Conservation (phyloP, 2,113 vertebrate genomes). For the Scalopus aquaticus region DNA sequence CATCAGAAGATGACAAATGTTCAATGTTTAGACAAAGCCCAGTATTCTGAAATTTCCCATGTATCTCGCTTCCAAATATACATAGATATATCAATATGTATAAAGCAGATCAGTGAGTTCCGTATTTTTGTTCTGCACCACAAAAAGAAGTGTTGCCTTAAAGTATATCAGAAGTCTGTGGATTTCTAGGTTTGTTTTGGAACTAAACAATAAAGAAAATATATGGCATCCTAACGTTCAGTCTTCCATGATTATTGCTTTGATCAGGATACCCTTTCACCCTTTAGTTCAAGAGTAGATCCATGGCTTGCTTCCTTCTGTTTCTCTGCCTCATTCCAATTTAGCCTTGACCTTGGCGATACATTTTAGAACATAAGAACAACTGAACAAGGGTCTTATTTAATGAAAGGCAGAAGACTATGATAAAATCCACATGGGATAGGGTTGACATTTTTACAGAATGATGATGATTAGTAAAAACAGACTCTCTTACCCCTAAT, state of each 20-base stretch:
- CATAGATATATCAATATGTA: not conserved
- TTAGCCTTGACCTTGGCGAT: constrained; percentile 74
- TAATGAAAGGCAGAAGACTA: constrained; percentile 84
- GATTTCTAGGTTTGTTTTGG: not conserved
- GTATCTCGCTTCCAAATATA: not conserved
- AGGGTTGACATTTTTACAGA: constrained; percentile 82
- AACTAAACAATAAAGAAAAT: not conserved
- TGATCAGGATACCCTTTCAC: constrained; percentile 44
- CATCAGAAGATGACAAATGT: not conserved
- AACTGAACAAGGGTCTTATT: constrained; percentile 53
- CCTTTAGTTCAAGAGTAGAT: not conserved
- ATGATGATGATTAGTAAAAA: constrained; percentile 83
- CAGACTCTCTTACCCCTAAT: constrained; percentile 14
- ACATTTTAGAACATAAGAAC: constrained; percentile 60
- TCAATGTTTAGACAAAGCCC: not conserved
- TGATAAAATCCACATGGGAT: constrained; percentile 81
- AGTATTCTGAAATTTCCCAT: not conserved
- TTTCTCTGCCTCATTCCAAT: constrained; percentile 60
- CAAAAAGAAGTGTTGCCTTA: not conserved
- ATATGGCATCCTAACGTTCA: not conserved
- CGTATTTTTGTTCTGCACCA: not conserved
- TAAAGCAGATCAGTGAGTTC: not conserved
- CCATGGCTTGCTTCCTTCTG: constrained; percentile 40
- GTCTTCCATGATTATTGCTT: constrained; percentile 21
- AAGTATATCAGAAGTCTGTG: not conserved